Evolutionary conservation across 1,140 invertebrate species (phyloP), one percentile per base, ranked within the genome.

Genomic region (Archivesica marissinica): DNA sequence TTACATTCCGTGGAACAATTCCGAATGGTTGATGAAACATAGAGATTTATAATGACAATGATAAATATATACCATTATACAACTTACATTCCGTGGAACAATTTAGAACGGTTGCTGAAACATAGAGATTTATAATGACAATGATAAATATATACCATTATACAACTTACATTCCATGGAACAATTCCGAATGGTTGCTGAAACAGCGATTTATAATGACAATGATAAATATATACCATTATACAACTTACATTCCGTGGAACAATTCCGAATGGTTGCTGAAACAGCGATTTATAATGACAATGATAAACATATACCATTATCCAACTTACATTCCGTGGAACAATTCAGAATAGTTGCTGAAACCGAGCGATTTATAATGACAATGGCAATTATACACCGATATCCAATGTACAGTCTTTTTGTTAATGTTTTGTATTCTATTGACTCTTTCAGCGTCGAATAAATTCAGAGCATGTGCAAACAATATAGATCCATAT

Each of bases 401-500:
- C 82, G 41, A 77, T 85, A 39, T 77, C 82, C 82, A 72, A 85
- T 61, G 66, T 85, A 54, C 82, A 85, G 38, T 85, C 82, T n/a
- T n/a, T n/a, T n/a, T n/a, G n/a, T n/a, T n/a, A n/a, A n/a, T n/a
- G n/a, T n/a, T n/a, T n/a, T n/a, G n/a, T n/a, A n/a, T n/a, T n/a
- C n/a, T n/a, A n/a, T n/a, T n/a, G n/a, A n/a, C n/a, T n/a, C n/a
- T n/a, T n/a, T n/a, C n/a, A n/a, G n/a, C n/a, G n/a, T n/a, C n/a
- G n/a, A n/a, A n/a, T n/a, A n/a, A n/a, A n/a, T n/a, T n/a, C n/a
- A n/a, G n/a, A n/a, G n/a, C n/a, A n/a, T n/a, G n/a, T n/a, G n/a
- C n/a, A n/a, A n/a, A n/a, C n/a, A n/a, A n/a, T n/a, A n/a, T n/a
- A n/a, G n/a, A n/a, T n/a, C n/a, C n/a, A n/a, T n/a, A n/a, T n/a